A percentile compares a stretch with the other conserved stretches of the same genome.
These are phyloP conservation scores for Lagopus leucura DNA, from an alignment of 2,113 vertebrate genomes.

Conservation along the genomic window DNA sequence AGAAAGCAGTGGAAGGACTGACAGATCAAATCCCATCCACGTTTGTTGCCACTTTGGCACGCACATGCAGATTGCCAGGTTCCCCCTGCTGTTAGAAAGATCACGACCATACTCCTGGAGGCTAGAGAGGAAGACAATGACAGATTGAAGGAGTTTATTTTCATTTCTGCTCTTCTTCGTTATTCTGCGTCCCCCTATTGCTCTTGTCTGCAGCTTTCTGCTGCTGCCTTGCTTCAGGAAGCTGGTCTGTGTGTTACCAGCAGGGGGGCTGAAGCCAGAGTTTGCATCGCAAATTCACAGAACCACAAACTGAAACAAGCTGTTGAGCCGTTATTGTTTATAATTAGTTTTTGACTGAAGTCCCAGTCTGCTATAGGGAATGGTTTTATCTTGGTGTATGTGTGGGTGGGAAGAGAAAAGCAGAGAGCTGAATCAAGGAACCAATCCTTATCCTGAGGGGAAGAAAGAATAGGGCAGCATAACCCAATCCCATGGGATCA, in stretches of 20 bases:
- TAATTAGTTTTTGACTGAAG: slow-evolving; percentile 57
- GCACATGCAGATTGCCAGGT: neutral
- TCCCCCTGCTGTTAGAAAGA: neutral
- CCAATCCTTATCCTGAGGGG: slow-evolving; percentile 17
- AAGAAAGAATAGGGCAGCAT: neutral
- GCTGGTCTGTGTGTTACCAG: neutral
- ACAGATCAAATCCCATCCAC: neutral
- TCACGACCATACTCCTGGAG: neutral
- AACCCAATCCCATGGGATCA: neutral
- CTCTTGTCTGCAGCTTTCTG: neutral
- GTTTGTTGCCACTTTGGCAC: neutral
- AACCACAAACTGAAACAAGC: slow-evolving; percentile 57
- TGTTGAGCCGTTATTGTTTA: slow-evolving; percentile 41
- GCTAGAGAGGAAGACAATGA: neutral
- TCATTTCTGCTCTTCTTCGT: neutral
- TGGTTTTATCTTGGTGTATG: slow-evolving; percentile 43
- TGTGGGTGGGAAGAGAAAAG: slow-evolving; percentile 20
- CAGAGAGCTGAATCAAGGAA: slow-evolving; percentile 7
- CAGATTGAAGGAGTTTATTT: neutral
- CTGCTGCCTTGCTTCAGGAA: neutral
- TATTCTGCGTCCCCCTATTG: neutral
- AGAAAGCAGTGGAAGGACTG: neutral
- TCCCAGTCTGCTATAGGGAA: slow-evolving; percentile 46
- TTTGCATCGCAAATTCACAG: slow-evolving; percentile 33
- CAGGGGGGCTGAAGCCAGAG: neutral